A percentile compares a stretch with the other conserved stretches of the same genome.
Evolutionary conservation across 2,888 invertebrate species (phyloP).

Genomic region (Aporophyla lueneburgensis): DNA sequence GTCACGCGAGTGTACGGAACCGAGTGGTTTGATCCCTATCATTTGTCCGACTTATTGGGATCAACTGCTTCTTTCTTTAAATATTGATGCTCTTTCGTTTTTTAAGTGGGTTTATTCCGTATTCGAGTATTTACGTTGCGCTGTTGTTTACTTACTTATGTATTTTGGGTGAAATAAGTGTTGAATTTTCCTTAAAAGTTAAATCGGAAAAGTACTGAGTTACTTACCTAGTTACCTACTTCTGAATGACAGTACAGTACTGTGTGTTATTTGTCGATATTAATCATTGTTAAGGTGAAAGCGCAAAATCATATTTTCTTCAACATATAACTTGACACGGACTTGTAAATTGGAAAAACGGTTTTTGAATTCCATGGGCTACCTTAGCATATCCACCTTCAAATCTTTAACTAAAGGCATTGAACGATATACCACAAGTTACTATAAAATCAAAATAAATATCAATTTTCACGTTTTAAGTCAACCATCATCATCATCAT

Average conservation of each 20-base stretch:
- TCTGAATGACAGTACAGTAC: too few relatives aligned
- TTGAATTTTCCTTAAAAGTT: neutral
- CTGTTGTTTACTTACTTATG: neutral
- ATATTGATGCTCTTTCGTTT: slow-evolving; percentile 32
- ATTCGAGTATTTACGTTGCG: neutral
- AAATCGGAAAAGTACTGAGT: too few relatives aligned
- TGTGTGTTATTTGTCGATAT: too few relatives aligned
- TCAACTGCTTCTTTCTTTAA: slow-evolving; percentile 26
- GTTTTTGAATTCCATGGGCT: too few relatives aligned
- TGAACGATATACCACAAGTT: neutral
- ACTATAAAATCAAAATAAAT: neutral
- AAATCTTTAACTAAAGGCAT: neutral
- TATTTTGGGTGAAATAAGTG: neutral
- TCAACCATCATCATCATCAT: too few relatives aligned
- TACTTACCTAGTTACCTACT: too few relatives aligned
- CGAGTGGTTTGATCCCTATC: slow-evolving; percentile 25
- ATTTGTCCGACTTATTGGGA: slow-evolving; percentile 34
- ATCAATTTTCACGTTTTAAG: neutral
- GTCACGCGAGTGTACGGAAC: slow-evolving; percentile 56
- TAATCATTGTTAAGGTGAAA: too few relatives aligned
- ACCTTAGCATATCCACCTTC: too few relatives aligned
- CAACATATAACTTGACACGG: too few relatives aligned
- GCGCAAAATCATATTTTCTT: too few relatives aligned
- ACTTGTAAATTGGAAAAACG: too few relatives aligned
- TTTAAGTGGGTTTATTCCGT: slow-evolving; percentile 2